Conservation (phyloP, 2,888 invertebrate genomes). For the Dione juno region DNA sequence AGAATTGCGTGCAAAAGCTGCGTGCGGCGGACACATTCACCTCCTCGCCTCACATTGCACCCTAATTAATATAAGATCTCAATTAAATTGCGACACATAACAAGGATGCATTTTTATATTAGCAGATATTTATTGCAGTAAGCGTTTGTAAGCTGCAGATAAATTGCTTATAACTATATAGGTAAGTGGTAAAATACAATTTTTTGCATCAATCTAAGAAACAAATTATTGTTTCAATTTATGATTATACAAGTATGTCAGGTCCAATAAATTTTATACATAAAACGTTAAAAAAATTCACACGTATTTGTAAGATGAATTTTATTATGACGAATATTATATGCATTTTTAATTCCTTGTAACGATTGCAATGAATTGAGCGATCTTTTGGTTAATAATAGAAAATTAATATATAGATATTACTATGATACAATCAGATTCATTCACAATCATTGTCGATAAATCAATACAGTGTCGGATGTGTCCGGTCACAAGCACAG, state of each 20-base stretch:
- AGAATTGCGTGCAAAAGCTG: slow-evolving; percentile 75
- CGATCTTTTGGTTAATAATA: background rate
- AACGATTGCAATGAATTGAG: background rate
- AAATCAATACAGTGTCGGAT: slow-evolving; percentile 44
- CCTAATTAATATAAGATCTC: slow-evolving; percentile 84
- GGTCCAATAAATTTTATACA: too few relatives aligned
- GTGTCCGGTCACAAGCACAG: slow-evolving; percentile 42
- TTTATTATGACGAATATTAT: too few relatives aligned
- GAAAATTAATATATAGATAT: slow-evolving; percentile 1
- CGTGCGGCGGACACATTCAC: slow-evolving; percentile 80
- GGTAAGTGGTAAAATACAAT: background rate
- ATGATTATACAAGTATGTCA: too few relatives aligned
- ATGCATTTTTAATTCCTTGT: too few relatives aligned
- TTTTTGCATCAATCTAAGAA: too few relatives aligned
- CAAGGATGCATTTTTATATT: slow-evolving; percentile 72
- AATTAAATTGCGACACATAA: slow-evolving; percentile 83
- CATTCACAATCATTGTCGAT: slow-evolving; percentile 39
- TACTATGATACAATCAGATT: slow-evolving; percentile 34
- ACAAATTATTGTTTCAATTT: too few relatives aligned
- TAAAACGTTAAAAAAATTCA: too few relatives aligned
- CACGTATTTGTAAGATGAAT: background rate
- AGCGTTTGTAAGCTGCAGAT: background rate
- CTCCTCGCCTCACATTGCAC: slow-evolving; percentile 72
- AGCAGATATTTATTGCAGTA: slow-evolving; percentile 37
- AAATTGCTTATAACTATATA: background rate